Base-by-base conservation (phyloP, 2,113 vertebrate species). In the Garra rufa region DNA sequence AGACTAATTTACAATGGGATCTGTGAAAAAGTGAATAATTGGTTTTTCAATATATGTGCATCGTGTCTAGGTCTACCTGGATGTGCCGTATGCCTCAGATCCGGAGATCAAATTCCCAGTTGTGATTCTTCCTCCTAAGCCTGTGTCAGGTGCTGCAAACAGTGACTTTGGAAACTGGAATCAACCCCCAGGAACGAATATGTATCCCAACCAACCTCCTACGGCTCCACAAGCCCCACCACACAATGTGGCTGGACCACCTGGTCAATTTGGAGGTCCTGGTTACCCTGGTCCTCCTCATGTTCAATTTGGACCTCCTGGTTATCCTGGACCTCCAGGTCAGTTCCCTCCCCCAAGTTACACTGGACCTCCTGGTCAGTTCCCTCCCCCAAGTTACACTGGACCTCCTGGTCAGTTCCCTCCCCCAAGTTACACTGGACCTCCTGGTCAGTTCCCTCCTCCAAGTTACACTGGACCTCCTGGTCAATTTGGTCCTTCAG, bases 81-180 rank as follows among this genome's bases (percentile, higher is more conserved):
- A 94, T 75, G 81, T 87, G 14, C 90, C 86, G 44, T 85, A 88
- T 46, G 81, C 86, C 34, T 86, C 46, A 87, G 82, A 91, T 52
- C 70, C 87, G 19, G 90, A 92, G 83, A 85, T 95, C 85, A 93
- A 90, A 86, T 90, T 94, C 26, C 93, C 93, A 38, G 50, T 94
- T 71, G 87, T 94, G 82, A 69, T 94, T 77, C 85, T 93, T 57
- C 77, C 87, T 44, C 76, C 85, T 48, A 71, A 67, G 6, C 81
- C 89, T 17, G 85, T 90, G 78, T 89, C 88, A 81, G 83, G 41
- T 52, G 21, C 65, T 21, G 41, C 43, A 65, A 48, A 81, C 6
- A 17, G 24, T 57, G 30, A 30, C 43, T 34, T 48, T 83, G 76
- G 81, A 81, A 52, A 50, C 26, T 19, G 55, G 75, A 84, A 87